phyloP scores from a whole-genome alignment of 2,888 invertebrate genomes.

The Operophtera brumata region DNA sequence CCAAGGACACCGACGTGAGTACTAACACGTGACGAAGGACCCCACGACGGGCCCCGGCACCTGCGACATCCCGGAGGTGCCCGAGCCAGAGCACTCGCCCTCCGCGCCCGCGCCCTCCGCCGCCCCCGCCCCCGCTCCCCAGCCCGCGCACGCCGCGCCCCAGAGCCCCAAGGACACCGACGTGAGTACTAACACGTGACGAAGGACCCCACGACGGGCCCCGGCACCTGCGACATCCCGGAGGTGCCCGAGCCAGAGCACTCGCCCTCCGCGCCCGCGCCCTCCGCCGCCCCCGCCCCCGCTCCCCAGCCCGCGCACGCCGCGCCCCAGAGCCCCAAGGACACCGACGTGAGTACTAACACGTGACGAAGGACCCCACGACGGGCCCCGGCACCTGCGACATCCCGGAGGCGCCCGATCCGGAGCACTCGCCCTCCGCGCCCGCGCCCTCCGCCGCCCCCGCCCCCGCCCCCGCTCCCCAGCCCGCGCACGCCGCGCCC shows the following conservation, averaged over 20 bases:
- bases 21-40: too few relatives aligned
- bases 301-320: slow-evolving; percentile 6
- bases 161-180: slow-evolving; percentile 6
- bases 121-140: slow-evolving; percentile 7
- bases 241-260: too few relatives aligned
- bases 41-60: too few relatives aligned
- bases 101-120: background rate
- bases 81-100: too few relatives aligned
- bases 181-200: too few relatives aligned
- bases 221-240: too few relatives aligned
- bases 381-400: too few relatives aligned
- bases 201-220: too few relatives aligned
- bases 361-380: too few relatives aligned
- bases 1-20: too few relatives aligned
- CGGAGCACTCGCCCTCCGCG: background rate
- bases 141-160: slow-evolving; percentile 8
- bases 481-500: background rate
- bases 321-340: slow-evolving; percentile 13
- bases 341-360: background rate
- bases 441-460: slow-evolving; percentile 3
- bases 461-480: slow-evolving; percentile 12
- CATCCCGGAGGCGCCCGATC: too few relatives aligned
- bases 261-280: background rate
- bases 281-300: slow-evolving; percentile 2
- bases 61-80: too few relatives aligned